Percentiles rank a stretch among this genome's conserved stretches.
These are phyloP conservation scores for Acomys russatus DNA, from an alignment of 2,797 vertebrate genomes.

Conservation along the genomic window DNA sequence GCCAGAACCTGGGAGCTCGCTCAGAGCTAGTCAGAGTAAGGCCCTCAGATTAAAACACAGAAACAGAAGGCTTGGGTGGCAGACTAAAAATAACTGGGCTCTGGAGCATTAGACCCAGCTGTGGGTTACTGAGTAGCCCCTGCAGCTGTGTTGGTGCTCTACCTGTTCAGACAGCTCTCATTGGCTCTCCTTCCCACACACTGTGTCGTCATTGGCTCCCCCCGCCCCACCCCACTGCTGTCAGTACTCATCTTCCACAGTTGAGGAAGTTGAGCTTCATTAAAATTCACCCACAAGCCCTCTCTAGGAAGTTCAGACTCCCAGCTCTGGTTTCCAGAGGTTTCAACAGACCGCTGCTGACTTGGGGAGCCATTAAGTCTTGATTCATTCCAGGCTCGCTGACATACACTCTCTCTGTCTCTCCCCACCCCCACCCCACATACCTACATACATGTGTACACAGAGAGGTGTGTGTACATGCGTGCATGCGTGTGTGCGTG, in stretches of 20 bases:
- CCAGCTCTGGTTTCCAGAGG: no score
- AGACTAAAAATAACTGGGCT: neutral
- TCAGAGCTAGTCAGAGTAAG: neutral
- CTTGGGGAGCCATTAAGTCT: neutral
- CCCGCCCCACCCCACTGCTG: no score
- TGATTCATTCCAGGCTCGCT: neutral
- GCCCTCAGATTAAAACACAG: neutral
- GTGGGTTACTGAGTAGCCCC: neutral
- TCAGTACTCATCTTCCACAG: neutral
- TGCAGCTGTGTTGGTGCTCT: neutral
- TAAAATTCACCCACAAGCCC: neutral
- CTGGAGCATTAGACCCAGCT: neutral
- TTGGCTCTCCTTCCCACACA: neutral
- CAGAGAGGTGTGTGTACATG: neutral
- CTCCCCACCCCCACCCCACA: neutral
- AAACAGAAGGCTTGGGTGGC: neutral
- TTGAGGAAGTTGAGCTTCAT: neutral
- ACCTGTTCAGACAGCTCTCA: neutral
- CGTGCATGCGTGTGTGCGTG: neutral
- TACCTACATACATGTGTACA: no score
- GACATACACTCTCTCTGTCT: neutral
- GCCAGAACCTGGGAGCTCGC: neutral
- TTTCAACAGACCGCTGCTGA: no score
- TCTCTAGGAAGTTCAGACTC: no score
- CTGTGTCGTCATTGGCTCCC: no score